Base-by-base conservation (phyloP, 2,113 vertebrate genomes). In the Motacilla tschutschensis region DNA sequence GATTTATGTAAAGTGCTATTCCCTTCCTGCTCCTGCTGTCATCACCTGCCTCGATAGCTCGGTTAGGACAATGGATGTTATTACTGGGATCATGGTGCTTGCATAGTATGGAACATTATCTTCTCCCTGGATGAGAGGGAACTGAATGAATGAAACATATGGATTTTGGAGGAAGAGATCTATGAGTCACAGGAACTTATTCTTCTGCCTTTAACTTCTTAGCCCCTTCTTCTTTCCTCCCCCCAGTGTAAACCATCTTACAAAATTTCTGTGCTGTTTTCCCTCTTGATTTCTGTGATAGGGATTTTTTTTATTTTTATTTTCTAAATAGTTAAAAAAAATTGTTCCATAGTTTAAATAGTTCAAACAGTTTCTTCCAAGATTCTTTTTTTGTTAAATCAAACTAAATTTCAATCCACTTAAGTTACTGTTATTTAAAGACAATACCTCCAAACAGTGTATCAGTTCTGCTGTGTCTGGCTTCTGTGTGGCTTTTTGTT, bases 51-150 rank as follows among this genome's bases (percentile, higher is more conserved):
- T 95, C 60, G 82, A 94, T 90, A 79, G 48, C 75, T 94, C 38
- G 83, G 70, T 95, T 94, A 87, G 91, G 88, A 91, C 57, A 43
- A 93, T 86, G 70, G 63, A 94, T 95, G 86, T 46, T 92, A 63
- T 94, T 95, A 87, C 78, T 96, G 93, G 79, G 80, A 54, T 89
- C 93, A 75, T 65, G 83, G 90, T 33, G 79, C 80, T 95, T 95
- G 71, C 72, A 88, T 82, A 48, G 31, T 40, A 76, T 75, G 44
- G 85, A 89, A 48, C 40, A 87, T 94, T 93, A 79, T 85, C 69
- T 84, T 90, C 66, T 87, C 79, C 66, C 50, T 87, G 67, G 59
- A 93, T 51, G 21, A 94, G 91, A 78, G 46, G 48, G 46, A 93
- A 36, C 38, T 50, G 53, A 94, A 86, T 95, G 83, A 93, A 94